A percentile compares a stretch with the other conserved stretches of the same genome.
Evolutionary conservation across 2,797 vertebrate genomes (phyloP).

Genomic region (Sebastolobus altivelis): DNA sequence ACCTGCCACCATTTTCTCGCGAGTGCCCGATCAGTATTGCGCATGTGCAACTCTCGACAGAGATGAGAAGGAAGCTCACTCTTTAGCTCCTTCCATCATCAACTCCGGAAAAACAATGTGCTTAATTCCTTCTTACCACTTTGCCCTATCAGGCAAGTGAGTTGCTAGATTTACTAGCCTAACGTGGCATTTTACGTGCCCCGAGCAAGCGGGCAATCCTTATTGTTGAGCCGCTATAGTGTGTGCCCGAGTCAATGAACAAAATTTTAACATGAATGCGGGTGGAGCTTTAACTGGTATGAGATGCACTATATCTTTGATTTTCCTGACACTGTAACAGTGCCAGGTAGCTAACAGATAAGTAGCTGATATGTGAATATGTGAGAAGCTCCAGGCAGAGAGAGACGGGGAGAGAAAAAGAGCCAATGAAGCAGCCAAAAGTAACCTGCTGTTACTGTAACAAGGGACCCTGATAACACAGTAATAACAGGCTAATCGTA

Average conservation of each 20-base stretch:
- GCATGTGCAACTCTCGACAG: no score
- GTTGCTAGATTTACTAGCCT: no score
- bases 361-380: constrained; percentile 36
- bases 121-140: no score
- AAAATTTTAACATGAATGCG: background rate
- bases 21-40: no score
- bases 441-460: constrained; percentile 85
- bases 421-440: constrained; percentile 75
- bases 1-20: no score
- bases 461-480: constrained; percentile 85
- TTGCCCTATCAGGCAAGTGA: no score
- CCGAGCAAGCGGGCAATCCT: no score
- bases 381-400: constrained; percentile 22
- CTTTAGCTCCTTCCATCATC: no score
- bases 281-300: background rate
- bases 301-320: background rate
- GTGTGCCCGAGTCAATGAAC: background rate
- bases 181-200: no score
- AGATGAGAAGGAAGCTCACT: no score
- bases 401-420: constrained; percentile 47
- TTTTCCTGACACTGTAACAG: constrained; percentile 25
- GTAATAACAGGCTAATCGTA: constrained; percentile 88
- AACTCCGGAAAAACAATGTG: no score
- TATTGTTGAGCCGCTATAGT: background rate
- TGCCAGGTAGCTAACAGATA: constrained; percentile 48